These are phyloP conservation scores for Tragelaphus buxtoni DNA, from an alignment of 2,113 vertebrate genomes.

Conservation along the genomic window DNA sequence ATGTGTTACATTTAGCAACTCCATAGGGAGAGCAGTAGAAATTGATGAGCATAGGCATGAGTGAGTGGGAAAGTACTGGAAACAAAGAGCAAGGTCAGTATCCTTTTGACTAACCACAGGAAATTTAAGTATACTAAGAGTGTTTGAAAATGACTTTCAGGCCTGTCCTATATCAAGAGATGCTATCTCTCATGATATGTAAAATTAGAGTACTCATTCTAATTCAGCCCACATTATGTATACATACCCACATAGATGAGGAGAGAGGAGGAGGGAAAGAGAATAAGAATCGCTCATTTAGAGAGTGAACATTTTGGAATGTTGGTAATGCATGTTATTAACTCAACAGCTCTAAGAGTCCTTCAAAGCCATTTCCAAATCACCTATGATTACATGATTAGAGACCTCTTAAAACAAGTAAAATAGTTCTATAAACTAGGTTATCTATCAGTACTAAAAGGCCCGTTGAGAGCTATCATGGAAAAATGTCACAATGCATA, in stretches of 20 bases:
- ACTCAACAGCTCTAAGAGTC: conserved; percentile 40
- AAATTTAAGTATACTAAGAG: background rate
- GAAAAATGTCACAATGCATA: conserved; percentile 42
- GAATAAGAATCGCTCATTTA: conserved; percentile 8
- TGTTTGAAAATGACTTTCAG: conserved; percentile 20
- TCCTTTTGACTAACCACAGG: background rate
- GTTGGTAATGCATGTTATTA: conserved; percentile 62
- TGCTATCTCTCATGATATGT: conserved; percentile 1
- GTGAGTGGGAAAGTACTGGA: background rate
- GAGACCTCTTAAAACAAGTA: conserved; percentile 65
- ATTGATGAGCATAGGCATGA: background rate
- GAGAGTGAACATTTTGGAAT: conserved; percentile 57
- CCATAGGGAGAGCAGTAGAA: background rate
- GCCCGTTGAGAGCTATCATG: conserved; percentile 44
- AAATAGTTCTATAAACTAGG: conserved; percentile 62
- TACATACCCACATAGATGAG: background rate
- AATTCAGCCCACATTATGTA: background rate
- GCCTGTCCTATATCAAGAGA: background rate
- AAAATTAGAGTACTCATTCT: conserved; percentile 54
- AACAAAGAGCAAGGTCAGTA: background rate
- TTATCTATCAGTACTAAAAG: conserved; percentile 58
- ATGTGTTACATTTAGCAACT: background rate
- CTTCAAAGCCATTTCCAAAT: conserved; percentile 65
- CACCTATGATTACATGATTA: conserved; percentile 63
- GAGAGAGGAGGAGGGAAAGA: background rate